Conservation (phyloP, 2,888 invertebrate species). For the Tinea trinotella region DNA sequence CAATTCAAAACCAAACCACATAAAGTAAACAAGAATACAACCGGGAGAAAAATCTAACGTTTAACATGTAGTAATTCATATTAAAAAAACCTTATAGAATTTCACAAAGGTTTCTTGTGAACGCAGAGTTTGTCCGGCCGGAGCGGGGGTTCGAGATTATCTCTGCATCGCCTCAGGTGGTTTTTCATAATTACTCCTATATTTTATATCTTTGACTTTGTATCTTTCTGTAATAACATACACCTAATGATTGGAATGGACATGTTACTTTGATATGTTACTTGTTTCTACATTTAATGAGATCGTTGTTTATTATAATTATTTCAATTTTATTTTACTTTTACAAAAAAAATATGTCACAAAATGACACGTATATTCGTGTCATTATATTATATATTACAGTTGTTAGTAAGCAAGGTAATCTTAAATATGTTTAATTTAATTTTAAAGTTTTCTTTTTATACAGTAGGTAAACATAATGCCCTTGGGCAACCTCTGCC, state of each 20-base stretch:
- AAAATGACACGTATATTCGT: too few species aligned
- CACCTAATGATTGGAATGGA: conserved; percentile 1
- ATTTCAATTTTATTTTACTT: too few species aligned
- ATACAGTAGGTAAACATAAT: too few species aligned
- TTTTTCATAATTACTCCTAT: conserved; percentile 20
- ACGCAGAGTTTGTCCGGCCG: background rate
- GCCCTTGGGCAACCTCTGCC: too few species aligned
- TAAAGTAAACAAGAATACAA: too few species aligned
- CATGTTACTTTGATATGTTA: conserved; percentile 1
- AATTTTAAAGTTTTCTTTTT: too few species aligned
- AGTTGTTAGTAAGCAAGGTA: too few species aligned
- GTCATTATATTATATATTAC: too few species aligned
- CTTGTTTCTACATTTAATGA: background rate
- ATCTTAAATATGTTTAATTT: too few species aligned
- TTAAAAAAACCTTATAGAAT: conserved; percentile 3
- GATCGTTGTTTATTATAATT: background rate
- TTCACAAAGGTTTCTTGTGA: conserved; percentile 12
- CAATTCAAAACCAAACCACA: too few species aligned
- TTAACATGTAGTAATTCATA: background rate
- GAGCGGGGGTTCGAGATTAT: conserved; percentile 29
- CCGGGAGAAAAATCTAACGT: background rate
- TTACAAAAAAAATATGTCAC: too few species aligned
- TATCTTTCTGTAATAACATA: background rate
- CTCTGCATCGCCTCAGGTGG: conserved; percentile 38
- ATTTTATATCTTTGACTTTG: conserved; percentile 8